A percentile compares a stretch with the other conserved stretches of the same genome.
phyloP scores from a whole-genome alignment of 2,113 vertebrate genomes.

The Plectropomus leopardus region DNA sequence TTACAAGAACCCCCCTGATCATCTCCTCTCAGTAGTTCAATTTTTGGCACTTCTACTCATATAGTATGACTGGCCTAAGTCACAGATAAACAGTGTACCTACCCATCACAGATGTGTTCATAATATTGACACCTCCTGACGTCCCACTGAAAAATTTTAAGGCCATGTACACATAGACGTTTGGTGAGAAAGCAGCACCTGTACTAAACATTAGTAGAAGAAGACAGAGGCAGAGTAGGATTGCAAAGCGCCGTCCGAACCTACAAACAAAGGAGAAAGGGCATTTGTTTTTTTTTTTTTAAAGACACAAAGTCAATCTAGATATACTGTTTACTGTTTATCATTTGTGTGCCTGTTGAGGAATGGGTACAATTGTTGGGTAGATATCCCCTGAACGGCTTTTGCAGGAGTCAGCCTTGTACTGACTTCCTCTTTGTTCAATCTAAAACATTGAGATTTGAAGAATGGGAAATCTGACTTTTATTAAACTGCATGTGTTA shows the following conservation, averaged over 20 bases:
- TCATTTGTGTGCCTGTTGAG: too few relatives aligned
- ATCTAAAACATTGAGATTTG: too few relatives aligned
- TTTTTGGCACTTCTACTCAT: too few relatives aligned
- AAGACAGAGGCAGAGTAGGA: conserved; percentile 83
- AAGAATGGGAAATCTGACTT: background rate
- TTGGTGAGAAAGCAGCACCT: conserved; percentile 84
- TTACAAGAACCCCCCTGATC: too few relatives aligned
- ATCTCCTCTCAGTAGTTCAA: too few relatives aligned
- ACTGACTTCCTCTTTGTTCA: too few relatives aligned
- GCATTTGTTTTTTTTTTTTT: too few relatives aligned
- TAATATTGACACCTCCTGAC: background rate
- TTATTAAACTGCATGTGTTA: background rate
- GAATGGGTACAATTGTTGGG: too few relatives aligned
- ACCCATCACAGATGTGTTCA: background rate
- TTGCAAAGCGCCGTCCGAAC: conserved; percentile 86
- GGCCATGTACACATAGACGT: conserved; percentile 36
- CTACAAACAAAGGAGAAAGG: conserved; percentile 70
- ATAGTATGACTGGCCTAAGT: background rate
- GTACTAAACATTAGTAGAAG: conserved; percentile 82
- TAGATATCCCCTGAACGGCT: too few relatives aligned
- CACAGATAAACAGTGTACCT: background rate
- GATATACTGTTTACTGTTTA: too few relatives aligned
- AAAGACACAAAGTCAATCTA: too few relatives aligned
- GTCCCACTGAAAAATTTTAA: background rate
- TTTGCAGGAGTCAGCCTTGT: too few relatives aligned